These are phyloP conservation scores for Lutra lutra DNA, from an alignment of 2,797 vertebrate species.

Conservation along the genomic window DNA sequence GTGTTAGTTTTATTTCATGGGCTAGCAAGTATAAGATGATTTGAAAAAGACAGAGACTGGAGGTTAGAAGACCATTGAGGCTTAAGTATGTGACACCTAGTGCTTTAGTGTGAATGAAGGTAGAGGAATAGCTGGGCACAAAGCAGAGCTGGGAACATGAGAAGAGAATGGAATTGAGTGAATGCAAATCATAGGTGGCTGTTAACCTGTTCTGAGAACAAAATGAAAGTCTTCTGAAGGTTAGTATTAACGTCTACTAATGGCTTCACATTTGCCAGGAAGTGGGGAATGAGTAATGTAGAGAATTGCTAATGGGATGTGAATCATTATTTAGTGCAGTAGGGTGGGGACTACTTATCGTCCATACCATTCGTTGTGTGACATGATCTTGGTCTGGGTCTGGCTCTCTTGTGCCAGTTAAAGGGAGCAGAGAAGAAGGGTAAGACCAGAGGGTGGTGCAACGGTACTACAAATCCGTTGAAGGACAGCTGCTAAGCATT, in stretches of 20 bases:
- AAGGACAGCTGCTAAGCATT: neutral
- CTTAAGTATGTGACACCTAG: neutral
- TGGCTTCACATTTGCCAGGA: constrained; percentile 61
- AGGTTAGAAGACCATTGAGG: neutral
- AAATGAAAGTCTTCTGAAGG: constrained; percentile 58
- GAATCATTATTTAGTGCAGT: constrained; percentile 59
- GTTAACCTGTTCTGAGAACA: constrained; percentile 66
- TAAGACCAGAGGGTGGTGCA: neutral
- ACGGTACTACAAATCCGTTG: neutral
- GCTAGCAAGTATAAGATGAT: neutral
- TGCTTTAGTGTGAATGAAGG: constrained; percentile 18
- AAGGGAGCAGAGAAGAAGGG: neutral
- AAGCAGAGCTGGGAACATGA: neutral
- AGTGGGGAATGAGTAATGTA: constrained; percentile 60
- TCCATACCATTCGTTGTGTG: neutral
- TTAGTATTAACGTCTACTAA: constrained; percentile 65
- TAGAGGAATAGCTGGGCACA: neutral
- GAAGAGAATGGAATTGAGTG: neutral
- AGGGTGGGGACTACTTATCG: neutral
- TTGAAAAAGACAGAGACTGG: constrained; percentile 8
- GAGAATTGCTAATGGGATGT: constrained; percentile 59
- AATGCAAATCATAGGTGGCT: neutral
- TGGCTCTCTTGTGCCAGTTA: neutral
- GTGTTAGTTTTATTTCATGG: neutral
- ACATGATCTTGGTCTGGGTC: constrained; percentile 11